Base-by-base conservation (phyloP, 2,113 vertebrate species). In the Caloenas nicobarica region DNA sequence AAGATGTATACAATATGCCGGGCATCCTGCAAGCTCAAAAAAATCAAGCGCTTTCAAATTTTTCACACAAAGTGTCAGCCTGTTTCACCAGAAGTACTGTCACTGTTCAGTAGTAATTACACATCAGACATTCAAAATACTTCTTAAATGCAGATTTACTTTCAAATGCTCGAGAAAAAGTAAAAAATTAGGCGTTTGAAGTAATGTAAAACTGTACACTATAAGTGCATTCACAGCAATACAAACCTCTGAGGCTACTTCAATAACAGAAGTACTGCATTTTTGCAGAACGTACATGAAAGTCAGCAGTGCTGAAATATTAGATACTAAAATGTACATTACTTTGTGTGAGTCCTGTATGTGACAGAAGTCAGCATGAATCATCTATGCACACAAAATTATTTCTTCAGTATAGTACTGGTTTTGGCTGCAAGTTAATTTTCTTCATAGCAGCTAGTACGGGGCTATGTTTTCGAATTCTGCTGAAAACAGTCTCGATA, bases 361-460 rank as follows among this genome's bases (percentile, higher is more conserved):
- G 24, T 42, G 61, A 83, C 16, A 29, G 24, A 66, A 50, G 19
- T 21, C 57, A 88, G 24, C 51, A 68, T 3, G 14, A 68, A 79
- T n/a, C 64, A 36, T 5, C 36, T 62, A 44, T 2, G 18, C 5
- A 58, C 12, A 34, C 0, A 0, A 13, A 78, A 50, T 26, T 61
- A 73, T 25, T n/a, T 31, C 56, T 40, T 57, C 57, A 85, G 69
- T 42, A 72, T 5, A 62, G 53, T 34, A 68, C 17, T 13, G 14
- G 14, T 11, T 86, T 89, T 53, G 48, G 29, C 23, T 71, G 36
- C 25, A 16, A 88, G 44, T 33, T 57, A 42, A 9, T 16, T 53
- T 48, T 76, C 57, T 80, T 57, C 40, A 57, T 2, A 48, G 29
- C 28, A 72, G 33, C 13, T 51, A 24, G 3, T 11, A 65, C 7